A percentile compares a stretch with the other conserved stretches of the same genome.
Conservation (phyloP, 2,113 vertebrate genomes). For the Hemiprocne comata region DNA sequence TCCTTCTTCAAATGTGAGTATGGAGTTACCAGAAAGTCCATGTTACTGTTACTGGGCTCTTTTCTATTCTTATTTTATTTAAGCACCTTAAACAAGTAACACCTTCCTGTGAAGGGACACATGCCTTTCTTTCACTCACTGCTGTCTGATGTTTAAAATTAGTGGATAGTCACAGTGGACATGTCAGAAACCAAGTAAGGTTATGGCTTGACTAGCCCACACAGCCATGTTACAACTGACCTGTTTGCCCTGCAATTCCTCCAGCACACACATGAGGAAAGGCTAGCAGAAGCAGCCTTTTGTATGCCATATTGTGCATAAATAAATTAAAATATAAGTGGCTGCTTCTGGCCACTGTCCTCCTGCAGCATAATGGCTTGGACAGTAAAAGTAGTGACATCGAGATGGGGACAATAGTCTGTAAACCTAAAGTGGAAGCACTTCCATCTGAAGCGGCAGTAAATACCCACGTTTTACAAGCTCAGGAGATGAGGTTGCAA, state of each 20-base stretch:
- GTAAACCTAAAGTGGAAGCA: not conserved
- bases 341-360: not conserved
- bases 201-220: not conserved
- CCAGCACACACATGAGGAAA: accelerated
- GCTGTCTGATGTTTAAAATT: not conserved
- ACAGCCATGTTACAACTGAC: not conserved
- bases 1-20: not conserved
- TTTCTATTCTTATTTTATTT: not conserved
- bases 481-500: not conserved
- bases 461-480: not conserved
- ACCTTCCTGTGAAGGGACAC: not conserved
- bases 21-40: not conserved
- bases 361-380: not conserved
- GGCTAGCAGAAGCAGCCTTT: not conserved
- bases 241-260: not conserved
- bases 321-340: not conserved
- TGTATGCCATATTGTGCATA: accelerated
- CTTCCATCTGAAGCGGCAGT: not conserved
- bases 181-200: not conserved
- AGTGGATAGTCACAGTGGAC: not conserved
- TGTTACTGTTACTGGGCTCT: not conserved
- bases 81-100: not conserved
- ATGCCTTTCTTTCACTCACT: not conserved
- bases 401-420: not conserved
- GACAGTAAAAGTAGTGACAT: not conserved